Conservation (phyloP, 2,797 vertebrate species). For the Gymnothorax javanicus region DNA sequence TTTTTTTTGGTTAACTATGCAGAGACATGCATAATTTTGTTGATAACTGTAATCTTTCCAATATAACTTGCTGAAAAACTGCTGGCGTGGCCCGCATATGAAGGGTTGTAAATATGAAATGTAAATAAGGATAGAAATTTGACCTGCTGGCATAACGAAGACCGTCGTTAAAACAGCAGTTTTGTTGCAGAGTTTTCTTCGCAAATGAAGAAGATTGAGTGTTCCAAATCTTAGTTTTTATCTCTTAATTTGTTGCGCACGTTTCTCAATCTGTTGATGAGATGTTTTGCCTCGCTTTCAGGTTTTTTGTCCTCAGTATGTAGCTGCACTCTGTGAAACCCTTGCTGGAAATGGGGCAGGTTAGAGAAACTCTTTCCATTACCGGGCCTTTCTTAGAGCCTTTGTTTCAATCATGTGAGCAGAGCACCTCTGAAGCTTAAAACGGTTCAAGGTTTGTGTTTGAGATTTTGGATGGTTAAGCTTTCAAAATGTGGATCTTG, state of each 20-base stretch:
- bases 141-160: neutral
- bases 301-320: neutral
- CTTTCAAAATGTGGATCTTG: too few relatives aligned
- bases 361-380: neutral
- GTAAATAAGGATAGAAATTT: neutral
- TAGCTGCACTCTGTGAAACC: neutral
- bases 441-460: too few relatives aligned
- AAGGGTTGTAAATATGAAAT: slow-evolving; percentile 12
- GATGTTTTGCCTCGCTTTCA: neutral
- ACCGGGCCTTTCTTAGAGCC: neutral
- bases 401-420: neutral
- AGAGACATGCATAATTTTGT: neutral
- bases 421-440: too few relatives aligned
- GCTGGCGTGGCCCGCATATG: neutral
- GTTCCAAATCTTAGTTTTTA: neutral
- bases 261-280: neutral
- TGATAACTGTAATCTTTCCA: slow-evolving; percentile 11
- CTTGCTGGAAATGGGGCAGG: neutral
- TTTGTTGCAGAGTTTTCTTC: neutral
- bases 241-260: neutral
- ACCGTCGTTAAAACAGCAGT: neutral
- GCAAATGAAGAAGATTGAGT: neutral
- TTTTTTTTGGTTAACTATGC: neutral
- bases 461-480: too few relatives aligned
- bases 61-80: slow-evolving; percentile 27